phyloP scores from a whole-genome alignment of 1,140 invertebrate genomes.

The Drepana arcuata region DNA sequence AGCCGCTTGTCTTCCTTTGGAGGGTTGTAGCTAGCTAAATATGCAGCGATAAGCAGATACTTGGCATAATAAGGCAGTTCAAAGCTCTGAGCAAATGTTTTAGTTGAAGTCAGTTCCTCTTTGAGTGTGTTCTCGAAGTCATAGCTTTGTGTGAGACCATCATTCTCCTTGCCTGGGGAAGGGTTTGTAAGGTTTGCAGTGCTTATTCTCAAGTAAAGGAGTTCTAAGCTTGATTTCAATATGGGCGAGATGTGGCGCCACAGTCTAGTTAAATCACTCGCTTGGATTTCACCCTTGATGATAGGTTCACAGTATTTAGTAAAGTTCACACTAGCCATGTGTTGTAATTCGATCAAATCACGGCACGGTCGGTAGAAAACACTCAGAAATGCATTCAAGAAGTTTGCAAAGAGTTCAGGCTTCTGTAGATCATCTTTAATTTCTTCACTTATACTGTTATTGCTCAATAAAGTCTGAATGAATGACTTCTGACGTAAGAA shows the following conservation, averaged over 20 bases:
- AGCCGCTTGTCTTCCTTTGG: constrained; percentile 87
- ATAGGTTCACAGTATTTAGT: constrained; percentile 84
- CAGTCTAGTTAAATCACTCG: constrained; percentile 77
- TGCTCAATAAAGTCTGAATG: constrained; percentile 33
- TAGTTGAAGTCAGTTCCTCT: constrained; percentile 67
- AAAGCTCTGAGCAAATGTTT: constrained; percentile 77
- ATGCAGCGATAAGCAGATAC: constrained; percentile 89
- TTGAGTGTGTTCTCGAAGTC: constrained; percentile 53
- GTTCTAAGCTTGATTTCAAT: constrained; percentile 81
- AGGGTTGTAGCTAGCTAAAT: constrained; percentile 92
- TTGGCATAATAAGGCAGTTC: constrained; percentile 93
- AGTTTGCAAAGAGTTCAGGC: constrained; percentile 82
- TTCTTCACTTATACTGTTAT: constrained; percentile 25
- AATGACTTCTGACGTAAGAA: constrained; percentile 49
- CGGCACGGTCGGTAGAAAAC: constrained; percentile 86
- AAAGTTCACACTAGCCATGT: constrained; percentile 81
- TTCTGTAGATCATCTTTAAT: constrained; percentile 49
- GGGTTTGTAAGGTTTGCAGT: constrained; percentile 24
- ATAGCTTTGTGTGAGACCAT: constrained; percentile 14
- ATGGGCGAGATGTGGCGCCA: constrained; percentile 85
- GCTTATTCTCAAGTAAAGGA: constrained; percentile 82
- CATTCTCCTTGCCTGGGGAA: constrained; percentile 43
- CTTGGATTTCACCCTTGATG: constrained; percentile 58
- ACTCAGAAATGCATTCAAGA: constrained; percentile 84
- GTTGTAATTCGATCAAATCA: constrained; percentile 85